Evolutionary conservation across 2,888 invertebrate genomes (phyloP).

Genomic region (Protophormia terraenovae): DNA sequence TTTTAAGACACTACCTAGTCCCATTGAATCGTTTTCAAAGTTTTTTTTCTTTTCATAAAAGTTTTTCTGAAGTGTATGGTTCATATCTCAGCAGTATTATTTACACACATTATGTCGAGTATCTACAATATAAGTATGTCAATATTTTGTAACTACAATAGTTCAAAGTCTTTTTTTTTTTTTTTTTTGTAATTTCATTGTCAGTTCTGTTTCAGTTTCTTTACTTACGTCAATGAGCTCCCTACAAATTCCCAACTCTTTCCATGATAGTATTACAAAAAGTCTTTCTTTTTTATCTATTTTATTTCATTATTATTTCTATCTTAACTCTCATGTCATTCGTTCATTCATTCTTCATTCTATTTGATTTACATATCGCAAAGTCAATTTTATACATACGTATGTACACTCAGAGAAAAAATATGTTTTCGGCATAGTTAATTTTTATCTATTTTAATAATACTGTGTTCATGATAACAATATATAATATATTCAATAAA

Average conservation of each 20-base stretch:
- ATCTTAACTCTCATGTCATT: constrained; percentile 17
- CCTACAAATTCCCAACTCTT: neutral
- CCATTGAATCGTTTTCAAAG: too few species aligned
- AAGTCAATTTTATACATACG: constrained; percentile 28
- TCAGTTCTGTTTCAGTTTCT: neutral
- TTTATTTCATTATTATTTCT: constrained; percentile 5
- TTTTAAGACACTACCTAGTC: too few species aligned
- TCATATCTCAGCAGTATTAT: too few species aligned
- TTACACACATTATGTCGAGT: too few species aligned
- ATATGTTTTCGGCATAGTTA: too few species aligned
- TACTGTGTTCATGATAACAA: too few species aligned
- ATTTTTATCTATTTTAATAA: too few species aligned
- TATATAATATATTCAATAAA: too few species aligned
- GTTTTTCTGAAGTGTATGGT: too few species aligned
- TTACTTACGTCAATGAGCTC: neutral
- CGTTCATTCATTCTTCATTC: neutral
- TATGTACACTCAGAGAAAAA: too few species aligned
- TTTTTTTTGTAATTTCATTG: neutral
- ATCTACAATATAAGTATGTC: neutral
- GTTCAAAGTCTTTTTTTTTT: neutral
- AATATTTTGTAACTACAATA: neutral
- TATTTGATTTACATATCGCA: constrained; percentile 17
- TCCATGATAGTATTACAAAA: too few species aligned
- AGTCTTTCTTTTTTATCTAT: neutral
- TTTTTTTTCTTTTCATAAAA: too few species aligned